phyloP scores from a whole-genome alignment of 2,888 invertebrate species.

The Saturnia pavonia region DNA sequence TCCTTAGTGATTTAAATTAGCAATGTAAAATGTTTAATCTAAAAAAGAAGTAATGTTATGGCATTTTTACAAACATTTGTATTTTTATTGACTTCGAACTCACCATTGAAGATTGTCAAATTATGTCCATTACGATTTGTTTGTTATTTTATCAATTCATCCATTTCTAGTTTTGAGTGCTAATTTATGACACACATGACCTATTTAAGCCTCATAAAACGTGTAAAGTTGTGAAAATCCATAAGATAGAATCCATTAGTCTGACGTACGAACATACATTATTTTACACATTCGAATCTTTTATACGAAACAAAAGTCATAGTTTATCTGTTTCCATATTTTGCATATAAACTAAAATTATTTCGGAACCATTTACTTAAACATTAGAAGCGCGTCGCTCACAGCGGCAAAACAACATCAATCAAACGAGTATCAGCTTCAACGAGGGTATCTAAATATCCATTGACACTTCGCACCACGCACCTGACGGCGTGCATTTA shows the following conservation, averaged over 20 bases:
- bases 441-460: slow-evolving; percentile 28
- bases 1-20: neutral
- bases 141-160: too few relatives aligned
- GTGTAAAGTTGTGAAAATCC: too few relatives aligned
- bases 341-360: slow-evolving; percentile 31
- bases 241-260: too few relatives aligned
- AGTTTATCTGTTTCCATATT: slow-evolving; percentile 11
- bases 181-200: too few relatives aligned
- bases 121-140: too few relatives aligned
- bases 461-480: neutral
- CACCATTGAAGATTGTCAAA: too few relatives aligned
- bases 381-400: slow-evolving; percentile 39
- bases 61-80: neutral
- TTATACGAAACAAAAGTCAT: too few relatives aligned
- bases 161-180: too few relatives aligned
- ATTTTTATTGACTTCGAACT: neutral
- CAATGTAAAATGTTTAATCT: neutral
- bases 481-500: neutral
- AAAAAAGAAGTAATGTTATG: neutral
- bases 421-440: slow-evolving; percentile 40
- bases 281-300: too few relatives aligned
- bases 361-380: slow-evolving; percentile 36
- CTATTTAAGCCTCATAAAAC: too few relatives aligned
- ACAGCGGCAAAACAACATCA: slow-evolving; percentile 46
- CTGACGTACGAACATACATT: neutral